Conservation (phyloP, 2,113 vertebrate species). For the Centropus unirufus region DNA sequence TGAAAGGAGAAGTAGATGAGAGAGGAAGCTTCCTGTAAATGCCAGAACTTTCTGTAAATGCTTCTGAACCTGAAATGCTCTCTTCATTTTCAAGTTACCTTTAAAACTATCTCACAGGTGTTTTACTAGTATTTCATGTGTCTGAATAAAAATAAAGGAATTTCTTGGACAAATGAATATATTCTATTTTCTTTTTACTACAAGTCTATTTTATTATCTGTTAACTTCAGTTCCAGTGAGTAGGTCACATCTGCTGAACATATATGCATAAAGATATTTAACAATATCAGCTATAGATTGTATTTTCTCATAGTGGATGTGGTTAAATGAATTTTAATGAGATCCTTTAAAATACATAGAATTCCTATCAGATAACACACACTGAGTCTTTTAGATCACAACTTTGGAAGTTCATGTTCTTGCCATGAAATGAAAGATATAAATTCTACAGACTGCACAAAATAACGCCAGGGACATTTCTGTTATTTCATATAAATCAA, state of each 20-base stretch:
- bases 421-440: conserved; percentile 1
- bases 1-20: background rate
- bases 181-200: background rate
- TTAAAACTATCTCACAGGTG: background rate
- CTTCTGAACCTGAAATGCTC: background rate
- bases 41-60: background rate
- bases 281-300: background rate
- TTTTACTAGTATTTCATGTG: background rate
- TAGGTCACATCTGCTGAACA: background rate
- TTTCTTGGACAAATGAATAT: background rate
- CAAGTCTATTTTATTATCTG: background rate
- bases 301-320: background rate
- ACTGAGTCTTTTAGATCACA: background rate
- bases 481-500: conserved; percentile 48
- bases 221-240: background rate
- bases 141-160: background rate
- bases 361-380: background rate
- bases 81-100: background rate
- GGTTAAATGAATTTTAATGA: background rate
- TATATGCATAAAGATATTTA: background rate
- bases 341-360: background rate
- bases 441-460: conserved; percentile 1
- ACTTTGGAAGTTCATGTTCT: background rate
- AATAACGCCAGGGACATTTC: conserved; percentile 22
- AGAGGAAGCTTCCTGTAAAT: background rate